Base-by-base conservation (phyloP, 2,113 vertebrate genomes). In the Cichladusa arquata region DNA sequence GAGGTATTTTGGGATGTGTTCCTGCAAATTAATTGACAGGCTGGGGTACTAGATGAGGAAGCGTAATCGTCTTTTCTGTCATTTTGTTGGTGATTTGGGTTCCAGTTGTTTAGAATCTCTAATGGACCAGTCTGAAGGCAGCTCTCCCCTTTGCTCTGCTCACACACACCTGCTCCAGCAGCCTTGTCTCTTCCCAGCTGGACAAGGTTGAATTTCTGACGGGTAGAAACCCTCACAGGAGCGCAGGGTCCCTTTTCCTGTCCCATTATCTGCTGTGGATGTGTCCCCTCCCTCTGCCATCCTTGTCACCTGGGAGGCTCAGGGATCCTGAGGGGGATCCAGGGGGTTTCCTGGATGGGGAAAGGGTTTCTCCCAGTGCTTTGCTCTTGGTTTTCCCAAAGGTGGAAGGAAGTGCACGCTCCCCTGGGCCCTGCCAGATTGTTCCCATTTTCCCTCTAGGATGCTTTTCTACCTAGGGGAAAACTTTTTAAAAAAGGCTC, bases 1-100 rank as follows among this genome's bases (percentile, higher is more conserved):
- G 87, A 85, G 78, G 87, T 90, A 91, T 95, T 93, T 95, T 2
- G 47, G 91, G 95, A 73, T 58, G 81, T 25, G 6, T 74, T 93
- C 84, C 67, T 60, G 70, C 84, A 85, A 70, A 53, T 90, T 64
- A 90, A 80, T 76, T 93, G 92, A 69, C 36, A 56, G 90, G 69
- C 93, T 85, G 90, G 80, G 71, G 28, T 73, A 81, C n/a, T 74
- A 91, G 79, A 65, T 6, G 4, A 72, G 79, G 86, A 92, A 69
- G 90, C 54, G 80, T 54, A 82, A 33, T 65, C 8, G n/a, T 60
- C 23, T 83, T 50, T 86, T 60, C 85, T 73, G 78, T 69, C 48
- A 10, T 86, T 90, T 65, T 11, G 54, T 94, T 85, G 36, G 78
- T 77, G 87, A 23, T 28, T 82, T 88, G 67, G 81, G 64, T 85